Evolutionary conservation across 2,113 vertebrate genomes (phyloP).

Genomic region (Prochilodus magdalenae): DNA sequence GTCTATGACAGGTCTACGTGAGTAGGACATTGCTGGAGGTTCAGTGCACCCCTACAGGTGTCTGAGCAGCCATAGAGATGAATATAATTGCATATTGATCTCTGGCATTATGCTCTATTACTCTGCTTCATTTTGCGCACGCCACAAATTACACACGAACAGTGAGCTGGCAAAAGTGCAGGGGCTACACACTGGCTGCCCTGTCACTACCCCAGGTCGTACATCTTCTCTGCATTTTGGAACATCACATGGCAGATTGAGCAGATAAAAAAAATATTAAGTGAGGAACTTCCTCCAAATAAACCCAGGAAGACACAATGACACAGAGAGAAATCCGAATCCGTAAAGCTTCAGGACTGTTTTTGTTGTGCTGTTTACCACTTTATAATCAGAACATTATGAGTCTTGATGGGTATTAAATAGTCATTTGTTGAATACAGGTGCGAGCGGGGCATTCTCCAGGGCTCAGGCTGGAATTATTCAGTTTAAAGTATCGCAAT

Average conservation of each 20-base stretch:
- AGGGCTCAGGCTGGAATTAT: slow-evolving; percentile 28
- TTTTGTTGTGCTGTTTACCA: slow-evolving; percentile 25
- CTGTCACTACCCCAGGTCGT: slow-evolving; percentile 38
- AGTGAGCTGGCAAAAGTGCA: slow-evolving; percentile 35
- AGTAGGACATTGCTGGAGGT: slow-evolving; percentile 24
- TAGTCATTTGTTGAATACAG: slow-evolving; percentile 10
- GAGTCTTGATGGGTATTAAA: slow-evolving; percentile 28
- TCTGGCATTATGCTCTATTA: slow-evolving; percentile 58
- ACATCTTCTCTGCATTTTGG: slow-evolving; percentile 44
- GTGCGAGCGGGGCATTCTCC: slow-evolving; percentile 5
- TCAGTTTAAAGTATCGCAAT: slow-evolving; percentile 18
- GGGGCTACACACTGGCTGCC: slow-evolving; percentile 44
- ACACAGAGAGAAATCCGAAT: neutral
- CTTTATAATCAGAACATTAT: slow-evolving; percentile 28
- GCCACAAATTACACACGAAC: slow-evolving; percentile 51
- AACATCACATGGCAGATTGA: slow-evolving; percentile 46
- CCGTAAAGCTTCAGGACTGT: neutral
- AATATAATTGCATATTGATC: slow-evolving; percentile 67
- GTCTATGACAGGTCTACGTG: slow-evolving; percentile 28
- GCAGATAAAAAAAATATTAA: slow-evolving; percentile 30
- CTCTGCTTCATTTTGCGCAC: slow-evolving; percentile 54
- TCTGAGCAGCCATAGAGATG: slow-evolving; percentile 53
- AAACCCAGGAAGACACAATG: slow-evolving; percentile 10
- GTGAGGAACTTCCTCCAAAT: slow-evolving; percentile 26
- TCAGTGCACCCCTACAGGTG: slow-evolving; percentile 45